Evolutionary conservation across 1,140 invertebrate species (phyloP), one percentile per base, ranked within the genome.

Genomic region (Hyphantria cunea): DNA sequence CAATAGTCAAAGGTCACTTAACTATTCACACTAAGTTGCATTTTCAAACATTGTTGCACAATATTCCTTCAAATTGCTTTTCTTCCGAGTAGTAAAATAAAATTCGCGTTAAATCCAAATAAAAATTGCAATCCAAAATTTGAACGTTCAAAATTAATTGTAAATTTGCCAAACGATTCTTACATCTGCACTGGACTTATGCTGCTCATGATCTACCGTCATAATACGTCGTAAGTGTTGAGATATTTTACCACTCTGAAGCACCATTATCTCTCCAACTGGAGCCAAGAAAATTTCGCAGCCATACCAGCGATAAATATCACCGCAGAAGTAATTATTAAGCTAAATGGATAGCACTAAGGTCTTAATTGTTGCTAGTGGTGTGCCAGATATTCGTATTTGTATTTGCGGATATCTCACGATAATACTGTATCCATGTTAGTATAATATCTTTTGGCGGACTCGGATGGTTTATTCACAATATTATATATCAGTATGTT

Each of bases 231-330:
- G 44, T 41, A 41, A 54, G 42, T 63, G 60, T 63, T 33, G 45
- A 54, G 33, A 63, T 63, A 63, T 48, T 54, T 63, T 52, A 63
- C 60, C 50, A 49, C 33, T 48, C 42, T 54, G 42, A 41, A 64
- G 62, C 32, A 50, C 53, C 37, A 64, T 52, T 50, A 51, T 50
- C 62, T 44, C 48, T 2, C 51, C 55, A 48, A 49, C 45, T 47
- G 14, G 54, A 53, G 64, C 64, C 64, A 65, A 65, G 64, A 67
- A 67, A 56, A 67, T 62, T 66, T 67, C 59, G 42, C 33, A 34
- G 48, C 62, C 39, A 51, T 44, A 47, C 33, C 52, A 44, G 15
- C 66, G 33, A 64, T 64, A 51, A 59, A 60, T 68, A 64, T 50
- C 37, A 39, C 50, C 53, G 42, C 52, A 55, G 42, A 64, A 45